Conservation (phyloP, 1,140 invertebrate genomes). For the Cotesia vestalis region DNA sequence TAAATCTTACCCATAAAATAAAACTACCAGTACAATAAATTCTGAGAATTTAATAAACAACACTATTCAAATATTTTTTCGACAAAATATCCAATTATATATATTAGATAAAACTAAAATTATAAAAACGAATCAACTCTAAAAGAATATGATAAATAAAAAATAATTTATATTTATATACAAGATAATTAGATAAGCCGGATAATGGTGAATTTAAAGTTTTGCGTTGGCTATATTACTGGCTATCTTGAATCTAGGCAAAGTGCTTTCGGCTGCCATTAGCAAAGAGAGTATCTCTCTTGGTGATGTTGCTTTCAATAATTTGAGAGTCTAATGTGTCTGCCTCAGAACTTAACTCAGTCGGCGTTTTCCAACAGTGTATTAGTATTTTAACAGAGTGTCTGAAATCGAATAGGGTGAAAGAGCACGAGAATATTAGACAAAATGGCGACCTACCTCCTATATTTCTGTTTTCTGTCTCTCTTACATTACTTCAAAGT, state of each 20-base stretch:
- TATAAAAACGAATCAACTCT: too few relatives aligned
- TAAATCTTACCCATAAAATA: not conserved
- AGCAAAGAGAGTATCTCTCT: conserved; percentile 41
- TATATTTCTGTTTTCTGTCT: not conserved
- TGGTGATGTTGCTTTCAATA: conserved; percentile 55
- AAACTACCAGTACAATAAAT: not conserved
- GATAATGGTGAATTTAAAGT: conserved; percentile 6
- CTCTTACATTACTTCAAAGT: conserved; percentile 5
- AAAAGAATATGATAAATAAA: not conserved
- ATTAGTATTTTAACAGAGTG: conserved; percentile 18
- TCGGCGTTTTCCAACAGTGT: conserved; percentile 22
- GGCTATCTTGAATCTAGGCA: conserved; percentile 43
- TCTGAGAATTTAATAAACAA: too few relatives aligned
- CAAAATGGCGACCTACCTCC: conserved; percentile 7
- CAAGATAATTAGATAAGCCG: not conserved
- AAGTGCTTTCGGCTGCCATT: conserved; percentile 47
- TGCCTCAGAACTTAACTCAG: not conserved
- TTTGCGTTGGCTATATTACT: conserved; percentile 1
- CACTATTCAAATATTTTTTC: too few relatives aligned
- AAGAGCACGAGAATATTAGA: not conserved
- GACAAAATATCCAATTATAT: too few relatives aligned
- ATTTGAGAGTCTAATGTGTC: conserved; percentile 58
- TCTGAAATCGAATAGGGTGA: conserved; percentile 2
- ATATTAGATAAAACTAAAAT: too few relatives aligned
- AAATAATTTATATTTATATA: not conserved